A percentile compares a stretch with the other conserved stretches of the same genome.
Evolutionary conservation across 2,888 invertebrate genomes (phyloP).

Genomic region (Conops quadrifasciatus): DNA sequence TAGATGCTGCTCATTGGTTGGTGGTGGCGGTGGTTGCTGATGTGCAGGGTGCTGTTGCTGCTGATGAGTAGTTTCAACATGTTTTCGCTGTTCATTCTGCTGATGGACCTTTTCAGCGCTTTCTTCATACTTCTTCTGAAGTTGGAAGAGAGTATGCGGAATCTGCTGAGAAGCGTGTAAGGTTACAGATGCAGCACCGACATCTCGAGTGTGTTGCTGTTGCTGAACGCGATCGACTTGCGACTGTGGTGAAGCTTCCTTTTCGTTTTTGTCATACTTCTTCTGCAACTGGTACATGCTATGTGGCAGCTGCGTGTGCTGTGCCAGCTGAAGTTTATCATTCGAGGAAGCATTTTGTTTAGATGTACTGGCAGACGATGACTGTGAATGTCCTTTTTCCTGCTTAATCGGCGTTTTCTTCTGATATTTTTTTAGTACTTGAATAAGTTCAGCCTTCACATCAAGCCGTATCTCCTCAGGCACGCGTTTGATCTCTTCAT

Average conservation of each 20-base stretch:
- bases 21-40: constrained; percentile 58
- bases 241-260: constrained; percentile 59
- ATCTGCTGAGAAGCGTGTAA: constrained; percentile 59
- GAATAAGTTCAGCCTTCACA: constrained; percentile 61
- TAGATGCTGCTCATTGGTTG: constrained; percentile 59
- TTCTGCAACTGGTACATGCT: constrained; percentile 63
- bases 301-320: constrained; percentile 53
- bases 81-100: constrained; percentile 60
- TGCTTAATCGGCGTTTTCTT: constrained; percentile 58
- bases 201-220: constrained; percentile 47
- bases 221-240: constrained; percentile 57
- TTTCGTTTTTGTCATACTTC: constrained; percentile 60
- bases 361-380: constrained; percentile 47
- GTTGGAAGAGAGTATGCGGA: constrained; percentile 57
- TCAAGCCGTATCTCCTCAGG: constrained; percentile 62
- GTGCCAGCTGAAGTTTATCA: constrained; percentile 48
- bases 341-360: constrained; percentile 45
- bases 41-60: constrained; percentile 49
- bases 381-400: constrained; percentile 51
- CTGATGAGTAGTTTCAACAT: constrained; percentile 55
- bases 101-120: constrained; percentile 59
- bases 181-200: constrained; percentile 39
- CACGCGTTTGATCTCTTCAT: constrained; percentile 61
- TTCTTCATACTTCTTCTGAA: constrained; percentile 56
- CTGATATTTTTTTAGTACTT: constrained; percentile 61